Conservation (phyloP, 1,140 invertebrate species). For the Steinernema feltiae region DNA sequence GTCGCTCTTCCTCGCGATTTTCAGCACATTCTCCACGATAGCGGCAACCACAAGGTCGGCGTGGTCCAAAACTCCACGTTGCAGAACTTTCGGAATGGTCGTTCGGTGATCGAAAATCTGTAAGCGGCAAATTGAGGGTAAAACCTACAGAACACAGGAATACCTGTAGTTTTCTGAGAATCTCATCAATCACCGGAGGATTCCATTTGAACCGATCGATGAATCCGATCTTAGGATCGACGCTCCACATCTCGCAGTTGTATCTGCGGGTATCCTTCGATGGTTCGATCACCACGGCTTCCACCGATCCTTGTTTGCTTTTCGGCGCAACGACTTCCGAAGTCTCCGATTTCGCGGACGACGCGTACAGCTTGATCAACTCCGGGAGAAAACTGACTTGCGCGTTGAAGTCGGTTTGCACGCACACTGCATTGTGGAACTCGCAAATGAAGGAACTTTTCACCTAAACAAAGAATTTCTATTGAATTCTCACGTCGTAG, state of each 20-base stretch:
- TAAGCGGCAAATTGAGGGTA: neutral
- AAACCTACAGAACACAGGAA: neutral
- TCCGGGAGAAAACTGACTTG: slow-evolving; percentile 53
- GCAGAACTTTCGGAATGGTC: slow-evolving; percentile 98
- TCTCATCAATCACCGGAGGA: slow-evolving; percentile 52
- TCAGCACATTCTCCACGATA: slow-evolving; percentile 21
- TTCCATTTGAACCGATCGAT: slow-evolving; percentile 47
- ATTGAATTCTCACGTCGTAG: slow-evolving; percentile 1
- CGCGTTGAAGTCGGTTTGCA: slow-evolving; percentile 55
- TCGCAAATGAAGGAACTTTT: slow-evolving; percentile 46
- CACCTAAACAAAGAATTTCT: slow-evolving; percentile 23
- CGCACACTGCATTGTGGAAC: slow-evolving; percentile 46
- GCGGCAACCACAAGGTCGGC: slow-evolving; percentile 72
- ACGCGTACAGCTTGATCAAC: slow-evolving; percentile 38
- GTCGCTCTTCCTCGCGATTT: slow-evolving; percentile 22
- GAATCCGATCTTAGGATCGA: slow-evolving; percentile 89
- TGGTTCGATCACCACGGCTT: slow-evolving; percentile 8
- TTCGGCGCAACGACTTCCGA: slow-evolving; percentile 10
- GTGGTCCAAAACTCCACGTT: slow-evolving; percentile 91
- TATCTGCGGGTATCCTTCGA: slow-evolving; percentile 62
- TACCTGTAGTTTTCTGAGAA: slow-evolving; percentile 47
- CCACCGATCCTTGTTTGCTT: slow-evolving; percentile 22
- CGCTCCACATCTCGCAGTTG: slow-evolving; percentile 89
- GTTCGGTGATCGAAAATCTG: slow-evolving; percentile 92
- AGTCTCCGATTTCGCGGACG: neutral